phyloP scores from a whole-genome alignment of 2,888 invertebrate genomes.

The Peribatodes rhomboidaria region DNA sequence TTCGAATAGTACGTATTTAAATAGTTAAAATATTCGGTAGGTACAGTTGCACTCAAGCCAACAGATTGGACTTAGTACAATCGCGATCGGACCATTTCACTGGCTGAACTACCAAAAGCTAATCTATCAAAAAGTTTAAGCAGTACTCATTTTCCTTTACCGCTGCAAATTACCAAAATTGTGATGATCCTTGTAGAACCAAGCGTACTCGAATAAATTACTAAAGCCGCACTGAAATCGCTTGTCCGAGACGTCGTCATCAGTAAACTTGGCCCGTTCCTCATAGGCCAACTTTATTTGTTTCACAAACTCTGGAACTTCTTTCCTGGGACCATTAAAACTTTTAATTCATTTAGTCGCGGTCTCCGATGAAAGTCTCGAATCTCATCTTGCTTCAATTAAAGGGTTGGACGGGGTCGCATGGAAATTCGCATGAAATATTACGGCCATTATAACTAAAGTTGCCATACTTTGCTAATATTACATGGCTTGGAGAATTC shows the following conservation, averaged over 20 bases:
- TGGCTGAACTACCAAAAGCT: no score
- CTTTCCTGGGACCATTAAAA: slow-evolving; percentile 64
- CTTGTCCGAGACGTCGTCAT: slow-evolving; percentile 48
- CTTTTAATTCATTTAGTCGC: slow-evolving; percentile 66
- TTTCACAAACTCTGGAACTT: slow-evolving; percentile 52
- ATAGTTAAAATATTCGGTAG: no score
- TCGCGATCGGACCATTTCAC: no score
- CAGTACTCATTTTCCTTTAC: slow-evolving; percentile 13
- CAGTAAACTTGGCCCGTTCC: slow-evolving; percentile 55
- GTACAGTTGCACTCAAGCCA: no score
- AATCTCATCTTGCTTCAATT: slow-evolving; percentile 53
- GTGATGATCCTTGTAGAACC: slow-evolving; percentile 51
- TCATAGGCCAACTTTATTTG: slow-evolving; percentile 61
- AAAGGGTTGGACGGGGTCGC: slow-evolving; percentile 44
- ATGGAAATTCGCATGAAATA: slow-evolving; percentile 43
- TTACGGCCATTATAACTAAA: slow-evolving; percentile 36
- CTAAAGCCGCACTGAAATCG: slow-evolving; percentile 35
- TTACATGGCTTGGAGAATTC: slow-evolving; percentile 26
- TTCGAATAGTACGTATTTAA: no score
- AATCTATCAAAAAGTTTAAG: background rate
- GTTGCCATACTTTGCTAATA: slow-evolving; percentile 45
- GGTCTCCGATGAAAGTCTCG: slow-evolving; percentile 42
- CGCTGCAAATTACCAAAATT: slow-evolving; percentile 33
- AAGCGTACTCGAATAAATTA: slow-evolving; percentile 48
- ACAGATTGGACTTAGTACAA: no score